Evolutionary conservation across 2,888 invertebrate genomes (phyloP).

Genomic region (Orchesella flavescens): DNA sequence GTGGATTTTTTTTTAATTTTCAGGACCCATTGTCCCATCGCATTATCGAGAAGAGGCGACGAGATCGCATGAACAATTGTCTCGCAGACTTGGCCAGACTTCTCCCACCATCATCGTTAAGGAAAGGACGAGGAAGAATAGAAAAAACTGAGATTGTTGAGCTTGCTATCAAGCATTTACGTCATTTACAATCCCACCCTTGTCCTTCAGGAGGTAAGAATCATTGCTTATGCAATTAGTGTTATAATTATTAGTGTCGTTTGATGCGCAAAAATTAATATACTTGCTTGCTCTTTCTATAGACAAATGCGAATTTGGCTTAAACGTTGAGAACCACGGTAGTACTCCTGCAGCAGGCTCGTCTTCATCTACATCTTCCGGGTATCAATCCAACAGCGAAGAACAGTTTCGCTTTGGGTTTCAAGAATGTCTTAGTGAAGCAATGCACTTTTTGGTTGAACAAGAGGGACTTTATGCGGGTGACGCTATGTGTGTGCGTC

Average conservation of each 20-base stretch:
- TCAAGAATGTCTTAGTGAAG: constrained; percentile 92
- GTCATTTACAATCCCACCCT: constrained; percentile 82
- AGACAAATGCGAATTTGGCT: constrained; percentile 71
- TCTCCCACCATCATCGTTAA: constrained; percentile 93
- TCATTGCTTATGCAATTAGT: not conserved
- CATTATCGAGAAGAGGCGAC: constrained; percentile 94
- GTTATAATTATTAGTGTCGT: not conserved
- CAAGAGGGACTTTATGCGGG: constrained; percentile 82
- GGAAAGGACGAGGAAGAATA: constrained; percentile 94
- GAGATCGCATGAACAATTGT: constrained; percentile 98
- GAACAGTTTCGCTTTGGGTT: constrained; percentile 87
- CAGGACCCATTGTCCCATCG: constrained; percentile 98
- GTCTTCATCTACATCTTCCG: constrained; percentile 63
- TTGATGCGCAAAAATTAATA: not conserved
- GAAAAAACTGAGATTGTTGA: constrained; percentile 99
- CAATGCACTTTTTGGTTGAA: constrained; percentile 90
- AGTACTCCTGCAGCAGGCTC: constrained; percentile 35
- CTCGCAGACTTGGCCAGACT: constrained; percentile 93
- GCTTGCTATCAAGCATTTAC: constrained; percentile 96
- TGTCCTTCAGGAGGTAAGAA: constrained; percentile 73
- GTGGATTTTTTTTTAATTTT: constrained; percentile 72
- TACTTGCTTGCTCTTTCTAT: not conserved
- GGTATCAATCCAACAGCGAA: constrained; percentile 72
- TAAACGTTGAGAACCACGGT: constrained; percentile 28
- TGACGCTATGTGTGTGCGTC: constrained; percentile 87